A percentile compares a stretch with the other conserved stretches of the same genome.
These are phyloP conservation scores for Oceanodroma tethys DNA, from an alignment of 2,113 vertebrate genomes.

Conservation along the genomic window DNA sequence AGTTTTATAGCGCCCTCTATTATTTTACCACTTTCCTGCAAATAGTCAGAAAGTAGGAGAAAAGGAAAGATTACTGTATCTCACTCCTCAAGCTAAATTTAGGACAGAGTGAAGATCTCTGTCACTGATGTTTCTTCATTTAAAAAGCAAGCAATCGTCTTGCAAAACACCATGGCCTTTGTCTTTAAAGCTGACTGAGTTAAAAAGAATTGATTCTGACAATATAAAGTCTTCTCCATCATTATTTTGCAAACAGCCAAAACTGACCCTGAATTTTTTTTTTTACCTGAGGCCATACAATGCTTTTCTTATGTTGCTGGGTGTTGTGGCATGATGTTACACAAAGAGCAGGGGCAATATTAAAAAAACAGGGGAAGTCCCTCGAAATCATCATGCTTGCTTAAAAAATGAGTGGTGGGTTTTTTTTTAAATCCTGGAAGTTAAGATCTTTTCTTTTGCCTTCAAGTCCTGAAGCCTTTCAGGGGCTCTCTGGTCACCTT, in stretches of 20 bases:
- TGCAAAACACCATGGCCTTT: not conserved
- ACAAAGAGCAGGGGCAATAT: not conserved
- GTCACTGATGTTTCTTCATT: not conserved
- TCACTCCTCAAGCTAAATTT: not conserved
- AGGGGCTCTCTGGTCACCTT: not conserved
- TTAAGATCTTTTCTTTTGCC: not conserved
- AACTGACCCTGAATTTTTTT: not conserved
- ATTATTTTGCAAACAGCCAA: not conserved
- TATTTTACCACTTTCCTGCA: not conserved
- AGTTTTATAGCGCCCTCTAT: not conserved
- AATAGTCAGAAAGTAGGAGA: not conserved
- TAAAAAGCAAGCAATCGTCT: not conserved
- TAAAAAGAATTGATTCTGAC: not conserved
- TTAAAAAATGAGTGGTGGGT: not conserved
- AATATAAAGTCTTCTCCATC: not conserved
- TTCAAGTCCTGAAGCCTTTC: not conserved
- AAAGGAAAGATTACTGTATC: not conserved
- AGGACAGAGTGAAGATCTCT: not conserved
- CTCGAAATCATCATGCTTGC: not conserved
- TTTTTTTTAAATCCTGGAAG: not conserved
- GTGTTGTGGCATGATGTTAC: not conserved
- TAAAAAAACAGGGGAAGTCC: not conserved
- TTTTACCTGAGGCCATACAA: constrained; percentile 75
- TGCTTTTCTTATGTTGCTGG: not conserved
- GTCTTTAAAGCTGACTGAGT: not conserved